phyloP scores from a whole-genome alignment of 2,113 vertebrate genomes.

The Stomatorhinus ivindoensis region DNA sequence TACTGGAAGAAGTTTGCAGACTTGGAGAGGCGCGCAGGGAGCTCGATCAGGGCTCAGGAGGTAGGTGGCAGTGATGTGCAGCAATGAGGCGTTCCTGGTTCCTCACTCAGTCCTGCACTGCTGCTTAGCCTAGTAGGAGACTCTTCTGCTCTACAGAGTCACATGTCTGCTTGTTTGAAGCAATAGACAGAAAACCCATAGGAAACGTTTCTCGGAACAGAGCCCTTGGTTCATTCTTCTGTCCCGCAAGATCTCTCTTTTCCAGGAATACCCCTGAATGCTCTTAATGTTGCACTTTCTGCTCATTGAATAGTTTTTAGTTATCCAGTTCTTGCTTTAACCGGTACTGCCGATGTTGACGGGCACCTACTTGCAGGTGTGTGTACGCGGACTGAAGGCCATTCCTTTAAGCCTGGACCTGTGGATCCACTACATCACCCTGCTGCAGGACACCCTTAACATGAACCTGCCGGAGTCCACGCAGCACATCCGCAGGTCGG shows the following conservation, averaged over 20 bases:
- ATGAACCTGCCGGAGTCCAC: conserved; percentile 63
- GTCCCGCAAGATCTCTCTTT: no score
- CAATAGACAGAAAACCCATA: no score
- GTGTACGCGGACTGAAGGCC: conserved; percentile 60
- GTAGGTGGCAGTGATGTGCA: conserved; percentile 37
- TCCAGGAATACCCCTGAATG: not conserved
- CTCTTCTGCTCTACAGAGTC: not conserved
- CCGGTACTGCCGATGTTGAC: not conserved
- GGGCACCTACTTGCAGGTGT: conserved; percentile 54
- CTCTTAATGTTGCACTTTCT: not conserved
- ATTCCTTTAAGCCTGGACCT: conserved; percentile 74
- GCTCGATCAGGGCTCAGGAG: conserved; percentile 59
- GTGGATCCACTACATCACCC: conserved; percentile 77
- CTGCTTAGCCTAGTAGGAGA: not conserved
- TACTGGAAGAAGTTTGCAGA: conserved; percentile 83
- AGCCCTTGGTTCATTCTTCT: no score
- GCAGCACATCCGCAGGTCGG: conserved; percentile 62
- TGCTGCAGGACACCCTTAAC: conserved; percentile 64
- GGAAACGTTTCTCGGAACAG: no score
- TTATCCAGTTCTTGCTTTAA: not conserved
- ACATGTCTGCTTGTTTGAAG: no score
- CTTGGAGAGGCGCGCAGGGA: conserved; percentile 62
- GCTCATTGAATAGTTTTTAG: not conserved
- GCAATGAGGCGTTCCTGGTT: not conserved
- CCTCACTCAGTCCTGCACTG: not conserved